Evolutionary conservation across 1,140 invertebrate species (phyloP).

Genomic region (Drosophila littoralis): DNA sequence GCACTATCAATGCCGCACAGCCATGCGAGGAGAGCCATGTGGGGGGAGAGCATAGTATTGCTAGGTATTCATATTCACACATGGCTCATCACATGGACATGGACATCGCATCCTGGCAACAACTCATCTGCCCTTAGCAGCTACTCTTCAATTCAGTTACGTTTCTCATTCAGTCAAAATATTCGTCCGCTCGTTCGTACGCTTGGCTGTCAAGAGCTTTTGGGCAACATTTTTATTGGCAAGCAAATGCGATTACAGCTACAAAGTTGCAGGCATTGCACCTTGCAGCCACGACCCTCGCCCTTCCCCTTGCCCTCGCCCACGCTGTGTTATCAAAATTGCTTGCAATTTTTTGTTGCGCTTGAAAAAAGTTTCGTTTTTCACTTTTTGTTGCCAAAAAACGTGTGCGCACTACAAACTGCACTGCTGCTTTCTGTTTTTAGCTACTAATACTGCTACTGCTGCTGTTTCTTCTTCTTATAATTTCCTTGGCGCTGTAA

Average conservation of each 20-base stretch:
- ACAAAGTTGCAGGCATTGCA: constrained; percentile 29
- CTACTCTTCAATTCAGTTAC: neutral
- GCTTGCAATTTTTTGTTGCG: constrained; percentile 10
- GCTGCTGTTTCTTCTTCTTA: constrained; percentile 8
- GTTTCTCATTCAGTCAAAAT: neutral
- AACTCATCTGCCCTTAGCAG: constrained; percentile 1
- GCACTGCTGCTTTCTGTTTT: neutral
- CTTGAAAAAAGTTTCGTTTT: constrained; percentile 2
- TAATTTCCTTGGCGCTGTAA: constrained; percentile 48
- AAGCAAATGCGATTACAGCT: constrained; percentile 44
- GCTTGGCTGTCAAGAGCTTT: constrained; percentile 27
- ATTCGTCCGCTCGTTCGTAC: neutral
- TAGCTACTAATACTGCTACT: neutral
- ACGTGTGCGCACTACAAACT: constrained; percentile 32
- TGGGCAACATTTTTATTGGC: constrained; percentile 49
- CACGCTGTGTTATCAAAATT: constrained; percentile 17
- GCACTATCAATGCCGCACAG: constrained; percentile 44
- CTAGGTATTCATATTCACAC: constrained; percentile 41
- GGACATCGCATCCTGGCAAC: constrained; percentile 11
- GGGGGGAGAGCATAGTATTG: neutral
- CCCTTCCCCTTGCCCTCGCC: neutral
- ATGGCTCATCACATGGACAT: neutral
- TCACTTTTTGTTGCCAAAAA: constrained; percentile 8
- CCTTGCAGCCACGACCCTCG: neutral
- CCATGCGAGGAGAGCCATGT: neutral